These are phyloP conservation scores for Acyrthosiphon pisum DNA, from an alignment of 1,140 invertebrate species.

Conservation along the genomic window DNA sequence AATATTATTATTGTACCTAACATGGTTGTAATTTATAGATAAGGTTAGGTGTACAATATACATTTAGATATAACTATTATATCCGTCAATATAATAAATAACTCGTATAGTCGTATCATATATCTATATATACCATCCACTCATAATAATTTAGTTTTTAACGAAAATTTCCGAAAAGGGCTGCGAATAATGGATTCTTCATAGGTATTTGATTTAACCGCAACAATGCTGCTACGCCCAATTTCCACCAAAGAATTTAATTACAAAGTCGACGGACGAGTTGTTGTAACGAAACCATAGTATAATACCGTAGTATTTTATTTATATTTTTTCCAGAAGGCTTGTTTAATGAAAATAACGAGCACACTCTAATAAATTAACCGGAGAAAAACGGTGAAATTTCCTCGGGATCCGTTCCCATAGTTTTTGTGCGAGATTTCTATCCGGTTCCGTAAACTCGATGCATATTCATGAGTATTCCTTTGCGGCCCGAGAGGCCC, in stretches of 20 bases:
- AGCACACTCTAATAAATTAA: constrained; percentile 38
- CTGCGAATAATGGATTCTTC: not conserved
- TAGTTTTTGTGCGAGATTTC: constrained; percentile 45
- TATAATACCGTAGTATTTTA: not conserved
- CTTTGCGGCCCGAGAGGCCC: not conserved
- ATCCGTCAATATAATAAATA: too few species aligned
- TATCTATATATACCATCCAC: too few species aligned
- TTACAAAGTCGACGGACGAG: not conserved
- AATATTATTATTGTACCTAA: not conserved
- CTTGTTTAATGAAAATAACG: constrained; percentile 23
- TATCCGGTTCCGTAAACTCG: constrained; percentile 1
- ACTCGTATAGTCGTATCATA: too few species aligned
- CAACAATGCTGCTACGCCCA: not conserved
- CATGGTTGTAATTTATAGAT: too few species aligned
- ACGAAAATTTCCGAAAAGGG: not conserved
- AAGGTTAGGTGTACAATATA: too few species aligned
- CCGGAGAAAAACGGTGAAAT: constrained; percentile 27
- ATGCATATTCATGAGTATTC: constrained; percentile 44
- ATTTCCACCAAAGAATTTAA: constrained; percentile 31
- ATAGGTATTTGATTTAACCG: not conserved
- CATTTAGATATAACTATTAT: too few species aligned
- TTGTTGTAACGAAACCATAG: constrained; percentile 6
- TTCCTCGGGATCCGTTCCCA: not conserved
- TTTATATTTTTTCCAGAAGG: constrained; percentile 2
- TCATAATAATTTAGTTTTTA: not conserved